Percentiles rank a stretch among this genome's conserved stretches.
phyloP scores from a whole-genome alignment of 2,797 vertebrate genomes.

The Odontamblyopus lacepedii region DNA sequence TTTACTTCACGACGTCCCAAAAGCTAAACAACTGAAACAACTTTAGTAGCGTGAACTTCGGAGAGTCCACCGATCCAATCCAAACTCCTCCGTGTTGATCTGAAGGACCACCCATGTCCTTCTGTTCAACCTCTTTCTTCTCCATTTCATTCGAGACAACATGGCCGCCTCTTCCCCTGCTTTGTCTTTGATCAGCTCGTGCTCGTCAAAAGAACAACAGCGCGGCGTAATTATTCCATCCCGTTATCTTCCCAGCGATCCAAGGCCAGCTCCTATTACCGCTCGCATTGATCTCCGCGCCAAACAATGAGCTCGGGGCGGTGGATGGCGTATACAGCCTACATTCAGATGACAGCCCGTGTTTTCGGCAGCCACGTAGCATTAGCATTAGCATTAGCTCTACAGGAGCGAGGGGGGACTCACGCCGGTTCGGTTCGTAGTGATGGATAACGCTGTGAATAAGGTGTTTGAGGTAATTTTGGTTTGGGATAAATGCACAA shows the following conservation, averaged over 20 bases:
- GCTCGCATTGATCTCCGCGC: constrained; percentile 58
- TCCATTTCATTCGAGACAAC: constrained; percentile 13
- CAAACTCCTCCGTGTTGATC: not conserved
- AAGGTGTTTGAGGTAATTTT: not conserved
- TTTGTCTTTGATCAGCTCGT: constrained; percentile 64
- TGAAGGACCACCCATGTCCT: not conserved
- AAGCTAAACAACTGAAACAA: too few species aligned
- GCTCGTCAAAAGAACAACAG: constrained; percentile 51
- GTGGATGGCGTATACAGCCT: constrained; percentile 21
- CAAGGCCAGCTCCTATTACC: constrained; percentile 51
- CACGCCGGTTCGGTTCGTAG: not conserved
- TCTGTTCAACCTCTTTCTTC: not conserved
- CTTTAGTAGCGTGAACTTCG: not conserved
- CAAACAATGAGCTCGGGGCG: constrained; percentile 37
- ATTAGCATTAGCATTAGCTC: constrained; percentile 16
- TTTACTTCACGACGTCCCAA: too few species aligned
- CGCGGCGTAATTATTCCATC: constrained; percentile 58
- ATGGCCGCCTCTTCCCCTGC: constrained; percentile 38
- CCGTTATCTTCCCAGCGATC: constrained; percentile 53
- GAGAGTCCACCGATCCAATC: not conserved
- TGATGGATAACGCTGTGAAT: not conserved
- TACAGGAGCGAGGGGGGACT: not conserved
- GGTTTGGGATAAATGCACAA: not conserved
- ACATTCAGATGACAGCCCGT: constrained; percentile 25
- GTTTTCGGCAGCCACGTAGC: constrained; percentile 22